Evolutionary conservation across 2,797 vertebrate genomes (phyloP), one percentile per base, ranked within the genome.

Genomic region (Trachops cirrhosus): DNA sequence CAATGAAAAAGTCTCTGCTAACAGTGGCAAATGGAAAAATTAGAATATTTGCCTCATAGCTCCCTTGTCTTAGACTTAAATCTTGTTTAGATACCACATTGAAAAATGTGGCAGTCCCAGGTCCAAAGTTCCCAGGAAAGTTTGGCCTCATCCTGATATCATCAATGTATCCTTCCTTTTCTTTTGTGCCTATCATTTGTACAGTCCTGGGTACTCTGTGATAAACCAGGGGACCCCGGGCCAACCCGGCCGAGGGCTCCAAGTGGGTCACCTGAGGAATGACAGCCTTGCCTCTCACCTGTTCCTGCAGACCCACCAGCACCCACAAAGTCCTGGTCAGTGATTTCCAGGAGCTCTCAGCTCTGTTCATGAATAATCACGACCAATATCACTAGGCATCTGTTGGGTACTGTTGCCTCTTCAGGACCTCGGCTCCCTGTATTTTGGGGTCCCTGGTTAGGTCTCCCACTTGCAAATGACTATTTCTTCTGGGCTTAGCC

Each of bases 1-100:
- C 29, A 48, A 95, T 89, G 94, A 97, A 97, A 67, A 83, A n/a
- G 71, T 82, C 50, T 79, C 91, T 75, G 93, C 86, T 85, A 93
- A 97, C 93, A 46, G 71, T 1, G 91, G 92, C 90, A 46, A 32
- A 46, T 16, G 10, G 5, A 32, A n/a, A 46, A 75, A 8, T 92
- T 95, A 39, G 48, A 3, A 77, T 34, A 3, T 48, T 48, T 26
- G 88, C 86, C 91, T 44, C 90, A 21, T n/a, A 85, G 93, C 18
- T 80, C 52, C 89, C 46, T 74, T 29, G 41, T 89, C 91, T 78
- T 14, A 34, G 80, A 39, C 9, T 97, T 94, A 83, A 97, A 93
- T 85, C 86, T 94, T 22, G 0, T 59, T 41, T 67, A 86, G 19
- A 93, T 1, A 0, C 44, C 54, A 94, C 59, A 50, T 11, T 62